Evolutionary conservation across 2,797 vertebrate species (phyloP).

Genomic region (Pipistrellus kuhlii): DNA sequence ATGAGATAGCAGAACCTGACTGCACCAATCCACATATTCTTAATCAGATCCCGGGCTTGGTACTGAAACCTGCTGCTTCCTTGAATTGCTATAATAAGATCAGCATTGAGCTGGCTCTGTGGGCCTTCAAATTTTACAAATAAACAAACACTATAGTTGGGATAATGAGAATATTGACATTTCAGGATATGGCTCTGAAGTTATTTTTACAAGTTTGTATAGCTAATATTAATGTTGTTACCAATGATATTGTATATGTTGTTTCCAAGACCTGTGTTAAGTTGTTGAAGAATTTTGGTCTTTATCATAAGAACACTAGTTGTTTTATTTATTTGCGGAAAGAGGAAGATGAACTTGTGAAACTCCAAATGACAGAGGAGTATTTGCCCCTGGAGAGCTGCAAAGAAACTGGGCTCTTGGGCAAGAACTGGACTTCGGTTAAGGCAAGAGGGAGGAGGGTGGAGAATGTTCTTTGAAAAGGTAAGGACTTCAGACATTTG

Average conservation of each 20-base stretch:
- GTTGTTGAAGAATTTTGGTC: conserved; percentile 26
- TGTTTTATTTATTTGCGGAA: background rate
- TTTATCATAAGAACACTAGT: background rate
- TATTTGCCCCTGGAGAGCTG: background rate
- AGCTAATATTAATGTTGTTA: conserved; percentile 3
- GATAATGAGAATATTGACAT: background rate
- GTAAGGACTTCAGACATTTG: background rate
- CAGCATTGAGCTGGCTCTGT: background rate
- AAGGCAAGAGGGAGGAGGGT: background rate
- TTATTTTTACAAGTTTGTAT: background rate
- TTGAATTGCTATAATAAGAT: background rate
- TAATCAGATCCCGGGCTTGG: background rate
- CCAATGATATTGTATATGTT: background rate
- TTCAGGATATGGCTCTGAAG: background rate
- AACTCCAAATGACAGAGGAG: background rate
- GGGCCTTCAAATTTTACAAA: background rate
- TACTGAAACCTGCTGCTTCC: background rate
- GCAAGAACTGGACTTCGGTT: background rate
- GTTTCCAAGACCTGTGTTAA: background rate
- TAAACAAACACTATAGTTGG: background rate
- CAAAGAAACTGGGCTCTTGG: background rate
- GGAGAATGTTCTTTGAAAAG: background rate
- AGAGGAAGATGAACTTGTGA: background rate
- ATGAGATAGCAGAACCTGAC: background rate
- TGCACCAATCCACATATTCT: background rate